phyloP scores from a whole-genome alignment of 2,888 invertebrate species.

The Salpingus planirostris region DNA sequence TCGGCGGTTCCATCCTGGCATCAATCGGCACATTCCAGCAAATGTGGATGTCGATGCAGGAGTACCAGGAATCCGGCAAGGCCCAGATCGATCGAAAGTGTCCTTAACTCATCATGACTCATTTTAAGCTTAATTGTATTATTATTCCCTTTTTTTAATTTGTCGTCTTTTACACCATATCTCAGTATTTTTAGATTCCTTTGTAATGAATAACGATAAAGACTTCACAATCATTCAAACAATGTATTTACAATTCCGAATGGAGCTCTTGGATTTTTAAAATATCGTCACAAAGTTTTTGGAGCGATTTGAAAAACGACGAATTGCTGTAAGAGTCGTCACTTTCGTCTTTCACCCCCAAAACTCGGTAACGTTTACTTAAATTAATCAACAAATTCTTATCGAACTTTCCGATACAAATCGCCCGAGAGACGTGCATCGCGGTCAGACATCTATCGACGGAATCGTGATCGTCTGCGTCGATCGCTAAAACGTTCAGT shows the following conservation, averaged over 20 bases:
- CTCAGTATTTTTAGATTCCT: too few species aligned
- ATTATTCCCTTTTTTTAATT: too few species aligned
- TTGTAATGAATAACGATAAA: too few species aligned
- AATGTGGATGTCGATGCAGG: conserved; percentile 99
- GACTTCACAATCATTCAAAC: too few species aligned
- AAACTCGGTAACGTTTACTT: conserved; percentile 17
- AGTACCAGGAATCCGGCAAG: conserved; percentile 97
- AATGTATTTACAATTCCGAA: conserved; percentile 20
- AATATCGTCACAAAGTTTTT: conserved; percentile 18
- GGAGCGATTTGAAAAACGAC: conserved; percentile 12
- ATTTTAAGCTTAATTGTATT: neutral
- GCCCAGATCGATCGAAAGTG: conserved; percentile 95
- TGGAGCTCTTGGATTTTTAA: too few species aligned
- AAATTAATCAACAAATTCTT: conserved; percentile 9
- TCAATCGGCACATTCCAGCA: conserved; percentile 99
- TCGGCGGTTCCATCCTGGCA: conserved; percentile 95
- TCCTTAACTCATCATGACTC: conserved; percentile 46
- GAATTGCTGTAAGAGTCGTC: too few species aligned
- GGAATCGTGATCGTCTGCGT: conserved; percentile 39
- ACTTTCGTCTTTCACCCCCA: conserved; percentile 17
- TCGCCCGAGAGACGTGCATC: too few species aligned
- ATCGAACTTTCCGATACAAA: too few species aligned
- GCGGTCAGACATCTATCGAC: conserved; percentile 36
- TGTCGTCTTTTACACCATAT: neutral
- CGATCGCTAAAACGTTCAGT: conserved; percentile 28